A percentile compares a stretch with the other conserved stretches of the same genome.
Evolutionary conservation across 1,140 invertebrate species (phyloP).

Genomic region (Drosophila ficusphila): DNA sequence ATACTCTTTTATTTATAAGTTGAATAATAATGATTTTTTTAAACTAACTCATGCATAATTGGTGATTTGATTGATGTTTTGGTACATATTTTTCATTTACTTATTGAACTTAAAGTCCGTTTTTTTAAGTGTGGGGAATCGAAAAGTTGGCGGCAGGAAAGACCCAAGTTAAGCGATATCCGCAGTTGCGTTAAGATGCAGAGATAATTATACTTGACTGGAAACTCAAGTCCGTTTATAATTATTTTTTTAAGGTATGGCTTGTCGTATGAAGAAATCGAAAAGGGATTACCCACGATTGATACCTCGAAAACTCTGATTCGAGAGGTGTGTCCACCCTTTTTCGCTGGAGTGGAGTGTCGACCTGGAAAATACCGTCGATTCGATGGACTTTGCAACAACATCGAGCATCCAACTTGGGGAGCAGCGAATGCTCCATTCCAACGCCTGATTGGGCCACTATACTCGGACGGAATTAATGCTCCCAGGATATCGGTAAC

Average conservation of each 20-base stretch:
- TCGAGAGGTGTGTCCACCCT: slow-evolving; percentile 93
- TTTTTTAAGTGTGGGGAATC: slow-evolving; percentile 2
- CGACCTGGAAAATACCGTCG: slow-evolving; percentile 95
- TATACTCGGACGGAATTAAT: slow-evolving; percentile 92
- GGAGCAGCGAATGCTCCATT: slow-evolving; percentile 94
- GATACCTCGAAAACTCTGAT: slow-evolving; percentile 96
- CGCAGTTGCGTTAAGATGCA: slow-evolving; percentile 29
- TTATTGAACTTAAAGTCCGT: not conserved
- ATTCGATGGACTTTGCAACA: slow-evolving; percentile 96
- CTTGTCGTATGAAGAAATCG: slow-evolving; percentile 92
- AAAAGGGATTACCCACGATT: slow-evolving; percentile 93
- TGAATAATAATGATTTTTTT: too few relatives aligned
- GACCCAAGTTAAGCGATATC: slow-evolving; percentile 53
- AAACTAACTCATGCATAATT: too few relatives aligned
- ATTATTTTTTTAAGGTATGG: slow-evolving; percentile 89
- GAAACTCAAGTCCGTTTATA: slow-evolving; percentile 12
- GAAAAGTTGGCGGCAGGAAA: slow-evolving; percentile 47
- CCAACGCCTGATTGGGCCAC: slow-evolving; percentile 90
- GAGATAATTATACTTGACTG: slow-evolving; percentile 35
- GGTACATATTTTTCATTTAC: not conserved
- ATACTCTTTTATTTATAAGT: not conserved
- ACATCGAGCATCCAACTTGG: slow-evolving; percentile 95
- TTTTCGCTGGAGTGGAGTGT: slow-evolving; percentile 94
- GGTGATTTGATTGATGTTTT: not conserved
- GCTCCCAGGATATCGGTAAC: slow-evolving; percentile 90